Evolutionary conservation across 1,140 invertebrate genomes (phyloP), one percentile per base, ranked within the genome.

Genomic region (Zophobas atratus): DNA sequence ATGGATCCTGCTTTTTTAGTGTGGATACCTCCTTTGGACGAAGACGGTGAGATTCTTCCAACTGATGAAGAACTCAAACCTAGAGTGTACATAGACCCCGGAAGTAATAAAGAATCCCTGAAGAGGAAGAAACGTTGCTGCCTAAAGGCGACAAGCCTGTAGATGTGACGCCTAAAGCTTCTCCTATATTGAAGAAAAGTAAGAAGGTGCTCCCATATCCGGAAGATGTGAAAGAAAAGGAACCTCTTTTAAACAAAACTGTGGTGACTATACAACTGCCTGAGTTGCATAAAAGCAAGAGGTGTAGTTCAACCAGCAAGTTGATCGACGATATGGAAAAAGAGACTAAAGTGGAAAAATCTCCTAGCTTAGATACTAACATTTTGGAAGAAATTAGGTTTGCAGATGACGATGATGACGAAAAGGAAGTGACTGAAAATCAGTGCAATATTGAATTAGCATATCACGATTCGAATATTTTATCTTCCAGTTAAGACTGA

Each of bases 1-100:
- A 95, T 96, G 94, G 95, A 96, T 86, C 94, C 95, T 0, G 94
- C 94, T 0, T 95, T 94, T 84, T 87, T 96, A 57, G 92, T 96
- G 0, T 96, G 94, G 94, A 95, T 96, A 67, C 95, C 95, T 34
- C 94, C 94, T 0, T 88, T 94, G 2, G 91, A 92, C 77, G 91
- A 92, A 72, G 88, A 75, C 1, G 85, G 84, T 4, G 86, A 86
- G 76, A 84, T 85, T 57, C 73, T 86, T 3, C 81, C 83, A 1
- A 53, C 77, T 20, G 82, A 85, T 43, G 79, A 77, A 67, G 84
- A 85, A 51, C 80, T 83, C 20, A 72, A 81, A 46, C 78, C 81
- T 5, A 82, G 84, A 71, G 73, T 81, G 4, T 84, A 81, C 46
- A 74, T 83, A 2, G 84, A 86, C 77, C 83, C 84, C 4, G 84